A percentile compares a stretch with the other conserved stretches of the same genome.
Evolutionary conservation across 2,888 invertebrate genomes (phyloP).

Genomic region (Automeris io): DNA sequence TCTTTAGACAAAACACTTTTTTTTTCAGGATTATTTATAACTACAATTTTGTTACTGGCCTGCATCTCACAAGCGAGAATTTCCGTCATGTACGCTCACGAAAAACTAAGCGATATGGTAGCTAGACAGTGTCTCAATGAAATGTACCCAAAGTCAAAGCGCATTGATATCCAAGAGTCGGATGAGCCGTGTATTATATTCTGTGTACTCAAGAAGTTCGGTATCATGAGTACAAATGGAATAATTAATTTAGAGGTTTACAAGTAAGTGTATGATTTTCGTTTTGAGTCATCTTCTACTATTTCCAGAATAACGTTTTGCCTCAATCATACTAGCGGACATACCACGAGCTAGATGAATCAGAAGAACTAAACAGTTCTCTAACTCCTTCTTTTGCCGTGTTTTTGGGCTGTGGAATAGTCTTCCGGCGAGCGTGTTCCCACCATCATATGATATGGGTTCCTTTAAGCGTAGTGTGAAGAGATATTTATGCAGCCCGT

Average conservation of each 20-base stretch:
- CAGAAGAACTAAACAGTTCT: no score
- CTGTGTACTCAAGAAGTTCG: constrained; percentile 62
- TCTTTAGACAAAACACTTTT: background rate
- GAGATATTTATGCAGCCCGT: no score
- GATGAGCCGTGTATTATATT: constrained; percentile 65
- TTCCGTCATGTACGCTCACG: constrained; percentile 68
- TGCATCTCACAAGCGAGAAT: constrained; percentile 34
- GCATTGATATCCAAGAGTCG: constrained; percentile 51
- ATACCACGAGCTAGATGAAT: no score
- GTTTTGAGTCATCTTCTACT: no score
- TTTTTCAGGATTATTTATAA: constrained; percentile 4
- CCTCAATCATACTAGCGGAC: no score
- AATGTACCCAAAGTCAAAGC: constrained; percentile 54
- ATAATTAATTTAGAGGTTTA: constrained; percentile 59
- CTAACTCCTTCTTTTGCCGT: no score
- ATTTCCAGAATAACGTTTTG: no score
- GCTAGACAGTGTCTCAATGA: constrained; percentile 55
- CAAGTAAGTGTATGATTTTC: constrained; percentile 42
- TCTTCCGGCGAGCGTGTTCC: no score
- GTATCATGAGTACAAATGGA: constrained; percentile 54
- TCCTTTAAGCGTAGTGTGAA: no score
- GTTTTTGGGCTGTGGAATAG: no score
- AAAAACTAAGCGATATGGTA: constrained; percentile 49
- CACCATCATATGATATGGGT: no score
- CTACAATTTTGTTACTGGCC: background rate